Evolutionary conservation across 2,888 invertebrate genomes (phyloP), one percentile per base, ranked within the genome.

Genomic region (Volucella inflata): DNA sequence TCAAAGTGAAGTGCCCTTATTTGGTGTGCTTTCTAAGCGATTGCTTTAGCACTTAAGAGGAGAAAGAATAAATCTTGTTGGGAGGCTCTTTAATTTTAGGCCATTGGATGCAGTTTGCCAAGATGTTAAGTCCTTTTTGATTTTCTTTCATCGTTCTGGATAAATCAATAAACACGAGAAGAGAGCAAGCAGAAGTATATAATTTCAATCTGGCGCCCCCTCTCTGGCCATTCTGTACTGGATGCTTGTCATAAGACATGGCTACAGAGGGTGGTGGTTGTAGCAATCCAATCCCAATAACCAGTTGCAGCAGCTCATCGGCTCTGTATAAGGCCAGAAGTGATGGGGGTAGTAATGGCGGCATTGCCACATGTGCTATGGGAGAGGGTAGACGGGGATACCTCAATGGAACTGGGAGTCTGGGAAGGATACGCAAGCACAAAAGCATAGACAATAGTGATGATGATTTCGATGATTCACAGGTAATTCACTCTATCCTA

Each of bases 391-490:
- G 67, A 53, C 71, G 85, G 10, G 76, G 81, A 6, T 91, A 91
- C 87, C 88, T 91, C 70, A 90, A 91, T 87, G 91, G 91, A 65
- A 91, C 91, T 78, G 91, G 91, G 78, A 91, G 91, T 88, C 88
- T 91, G 87, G 91, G 90, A 36, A 90, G 91, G 83, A 89, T 91
- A 36, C 91, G 91, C 88, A 87, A 67, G 83, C 89, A 89, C 71
- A 90, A 90, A 75, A 88, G 90, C 87, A 87, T 88, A 70, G 91
- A 90, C 87, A 90, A 93, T 87, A 93, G 92, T 88, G 93, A 94
- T 87, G 94, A 93, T 89, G 94, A 94, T 88, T 92, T 93, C 88
- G 93, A 93, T 88, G 93, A 93, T 87, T 93, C 93, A 64, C 93
- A 93, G 92, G 94, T 94, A 92, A 91, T 92, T 88, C 67, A 75